Evolutionary conservation across 2,888 invertebrate genomes (phyloP).

Genomic region (Conops quadrifasciatus): DNA sequence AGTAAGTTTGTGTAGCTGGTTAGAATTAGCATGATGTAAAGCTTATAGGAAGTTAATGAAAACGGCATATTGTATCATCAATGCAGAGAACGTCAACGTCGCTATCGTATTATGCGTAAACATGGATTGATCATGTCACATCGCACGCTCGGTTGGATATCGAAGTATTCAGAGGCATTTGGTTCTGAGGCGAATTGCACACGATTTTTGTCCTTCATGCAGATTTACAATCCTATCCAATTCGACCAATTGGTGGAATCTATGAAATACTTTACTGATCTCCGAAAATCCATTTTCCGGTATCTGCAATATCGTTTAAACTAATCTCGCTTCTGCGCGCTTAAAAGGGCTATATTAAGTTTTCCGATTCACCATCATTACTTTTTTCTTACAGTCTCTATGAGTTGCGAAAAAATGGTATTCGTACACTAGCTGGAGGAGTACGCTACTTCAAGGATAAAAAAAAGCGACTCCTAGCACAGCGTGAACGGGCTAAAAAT

Average conservation of each 20-base stretch:
- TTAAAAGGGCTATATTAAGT: too few relatives aligned
- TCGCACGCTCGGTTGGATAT: constrained; percentile 75
- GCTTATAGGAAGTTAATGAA: neutral
- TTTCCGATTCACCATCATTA: neutral
- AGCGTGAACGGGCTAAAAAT: constrained; percentile 55
- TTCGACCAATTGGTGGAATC: constrained; percentile 83
- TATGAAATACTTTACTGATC: constrained; percentile 74
- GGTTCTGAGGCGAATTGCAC: constrained; percentile 65
- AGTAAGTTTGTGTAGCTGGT: constrained; percentile 50
- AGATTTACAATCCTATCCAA: constrained; percentile 75
- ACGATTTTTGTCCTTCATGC: constrained; percentile 76
- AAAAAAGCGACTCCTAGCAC: constrained; percentile 63
- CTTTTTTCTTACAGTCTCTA: constrained; percentile 65
- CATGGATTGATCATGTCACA: constrained; percentile 83
- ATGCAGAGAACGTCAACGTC: constrained; percentile 72
- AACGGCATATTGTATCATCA: neutral
- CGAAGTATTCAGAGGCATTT: constrained; percentile 75
- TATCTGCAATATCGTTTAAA: constrained; percentile 46
- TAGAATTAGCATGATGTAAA: neutral
- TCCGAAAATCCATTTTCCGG: constrained; percentile 71
- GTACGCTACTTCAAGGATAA: constrained; percentile 74
- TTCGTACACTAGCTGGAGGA: constrained; percentile 72
- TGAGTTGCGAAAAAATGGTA: constrained; percentile 76
- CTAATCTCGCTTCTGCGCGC: neutral
- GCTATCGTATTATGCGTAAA: constrained; percentile 76